A percentile compares a stretch with the other conserved stretches of the same genome.
Conservation (phyloP, 2,797 vertebrate species). For the Tangara arthus region DNA sequence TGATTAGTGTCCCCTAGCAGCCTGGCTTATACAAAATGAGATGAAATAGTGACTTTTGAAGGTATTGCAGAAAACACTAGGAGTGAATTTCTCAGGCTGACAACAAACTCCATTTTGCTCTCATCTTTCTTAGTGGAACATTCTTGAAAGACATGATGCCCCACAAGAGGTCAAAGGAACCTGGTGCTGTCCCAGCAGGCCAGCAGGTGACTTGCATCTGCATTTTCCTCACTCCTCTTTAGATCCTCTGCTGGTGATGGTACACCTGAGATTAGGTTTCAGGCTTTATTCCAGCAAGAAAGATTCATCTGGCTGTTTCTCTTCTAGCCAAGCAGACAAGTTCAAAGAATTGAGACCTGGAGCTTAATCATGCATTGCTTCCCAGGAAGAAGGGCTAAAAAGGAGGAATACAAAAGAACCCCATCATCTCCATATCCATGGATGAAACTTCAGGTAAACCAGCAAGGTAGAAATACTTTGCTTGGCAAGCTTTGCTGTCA, state of each 20-base stretch:
- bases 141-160: background rate
- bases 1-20: background rate
- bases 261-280: background rate
- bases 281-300: background rate
- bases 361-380: rapidly evolving
- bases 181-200: background rate
- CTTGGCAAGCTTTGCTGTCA: background rate
- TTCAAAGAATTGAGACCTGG: background rate
- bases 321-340: background rate
- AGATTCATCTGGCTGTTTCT: background rate
- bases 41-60: background rate
- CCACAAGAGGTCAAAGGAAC: background rate
- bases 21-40: background rate
- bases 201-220: background rate
- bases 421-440: background rate
- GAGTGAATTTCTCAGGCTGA: background rate
- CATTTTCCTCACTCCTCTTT: background rate
- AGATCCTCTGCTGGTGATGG: background rate
- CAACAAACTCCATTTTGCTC: background rate
- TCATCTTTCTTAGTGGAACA: background rate
- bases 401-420: background rate
- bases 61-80: background rate
- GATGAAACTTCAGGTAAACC: background rate
- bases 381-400: background rate
- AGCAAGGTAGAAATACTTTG: background rate